phyloP scores from a whole-genome alignment of 2,888 invertebrate genomes.

The Achlya flavicornis region DNA sequence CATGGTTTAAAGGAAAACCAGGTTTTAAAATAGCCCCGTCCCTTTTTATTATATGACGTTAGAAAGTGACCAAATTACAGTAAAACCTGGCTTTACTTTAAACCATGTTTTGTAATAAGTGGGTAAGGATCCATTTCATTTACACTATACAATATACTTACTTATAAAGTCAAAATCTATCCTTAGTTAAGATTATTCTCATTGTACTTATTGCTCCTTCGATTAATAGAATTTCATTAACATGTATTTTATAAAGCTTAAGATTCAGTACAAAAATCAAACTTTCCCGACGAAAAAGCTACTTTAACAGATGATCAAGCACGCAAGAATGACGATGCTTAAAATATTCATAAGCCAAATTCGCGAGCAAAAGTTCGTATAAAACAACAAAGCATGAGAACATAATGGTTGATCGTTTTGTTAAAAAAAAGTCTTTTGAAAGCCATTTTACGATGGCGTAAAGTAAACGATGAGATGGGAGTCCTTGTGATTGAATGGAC shows the following conservation, averaged over 20 bases:
- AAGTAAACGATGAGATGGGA: conserved; percentile 5
- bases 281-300: neutral
- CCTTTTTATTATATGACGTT: too few relatives aligned
- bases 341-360: conserved; percentile 6
- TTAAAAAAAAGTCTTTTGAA: conserved; percentile 10
- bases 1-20: too few relatives aligned
- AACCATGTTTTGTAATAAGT: too few relatives aligned
- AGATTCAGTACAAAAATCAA: too few relatives aligned
- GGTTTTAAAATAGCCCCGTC: too few relatives aligned
- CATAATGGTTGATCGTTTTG: conserved; percentile 5
- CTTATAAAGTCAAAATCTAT: too few relatives aligned
- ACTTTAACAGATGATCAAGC: neutral
- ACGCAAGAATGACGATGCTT: neutral
- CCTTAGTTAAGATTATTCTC: neutral
- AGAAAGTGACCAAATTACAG: too few relatives aligned
- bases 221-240: neutral
- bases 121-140: too few relatives aligned
- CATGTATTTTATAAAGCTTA: too few relatives aligned
- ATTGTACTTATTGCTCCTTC: neutral
- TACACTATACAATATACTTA: too few relatives aligned
- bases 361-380: neutral
- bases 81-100: too few relatives aligned
- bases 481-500: conserved; percentile 7
- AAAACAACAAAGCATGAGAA: conserved; percentile 1
- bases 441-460: conserved; percentile 9